Evolutionary conservation across 2,797 vertebrate genomes (phyloP).

Genomic region (Thaleichthys pacificus): DNA sequence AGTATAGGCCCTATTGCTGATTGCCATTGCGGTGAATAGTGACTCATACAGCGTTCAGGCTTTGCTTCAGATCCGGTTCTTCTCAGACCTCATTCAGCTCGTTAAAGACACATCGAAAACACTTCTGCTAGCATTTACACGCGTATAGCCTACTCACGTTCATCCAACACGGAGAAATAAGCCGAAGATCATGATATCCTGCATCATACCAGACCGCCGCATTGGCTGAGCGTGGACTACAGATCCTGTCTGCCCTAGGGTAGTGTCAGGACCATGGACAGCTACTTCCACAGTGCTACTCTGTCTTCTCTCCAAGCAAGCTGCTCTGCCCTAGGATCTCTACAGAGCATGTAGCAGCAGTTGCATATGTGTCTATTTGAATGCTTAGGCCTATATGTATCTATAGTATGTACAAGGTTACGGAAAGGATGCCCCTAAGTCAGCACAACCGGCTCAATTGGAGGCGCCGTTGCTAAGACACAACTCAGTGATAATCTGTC

Average conservation of each 20-base stretch:
- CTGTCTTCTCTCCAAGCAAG: not conserved
- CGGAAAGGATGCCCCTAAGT: not conserved
- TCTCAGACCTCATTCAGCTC: too few relatives aligned
- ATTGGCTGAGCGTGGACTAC: not conserved
- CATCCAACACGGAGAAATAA: too few relatives aligned
- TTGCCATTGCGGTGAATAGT: too few relatives aligned
- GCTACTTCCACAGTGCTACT: not conserved
- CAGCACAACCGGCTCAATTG: not conserved
- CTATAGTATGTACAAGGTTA: not conserved
- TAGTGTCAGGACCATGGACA: not conserved
- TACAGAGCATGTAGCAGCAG: not conserved
- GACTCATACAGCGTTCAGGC: too few relatives aligned
- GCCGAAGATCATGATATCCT: too few relatives aligned
- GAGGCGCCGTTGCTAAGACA: not conserved
- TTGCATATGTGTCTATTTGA: not conserved
- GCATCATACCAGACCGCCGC: too few relatives aligned
- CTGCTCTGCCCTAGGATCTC: not conserved
- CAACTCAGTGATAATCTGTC: not conserved
- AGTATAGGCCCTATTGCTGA: too few relatives aligned
- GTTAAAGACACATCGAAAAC: too few relatives aligned
- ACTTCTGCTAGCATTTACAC: too few relatives aligned
- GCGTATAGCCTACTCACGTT: too few relatives aligned
- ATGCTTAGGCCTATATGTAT: not conserved
- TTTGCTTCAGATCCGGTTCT: too few relatives aligned
- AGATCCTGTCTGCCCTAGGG: conserved; percentile 3